Evolutionary conservation across 2,888 invertebrate genomes (phyloP).

Genomic region (Zeuzera pyrina): DNA sequence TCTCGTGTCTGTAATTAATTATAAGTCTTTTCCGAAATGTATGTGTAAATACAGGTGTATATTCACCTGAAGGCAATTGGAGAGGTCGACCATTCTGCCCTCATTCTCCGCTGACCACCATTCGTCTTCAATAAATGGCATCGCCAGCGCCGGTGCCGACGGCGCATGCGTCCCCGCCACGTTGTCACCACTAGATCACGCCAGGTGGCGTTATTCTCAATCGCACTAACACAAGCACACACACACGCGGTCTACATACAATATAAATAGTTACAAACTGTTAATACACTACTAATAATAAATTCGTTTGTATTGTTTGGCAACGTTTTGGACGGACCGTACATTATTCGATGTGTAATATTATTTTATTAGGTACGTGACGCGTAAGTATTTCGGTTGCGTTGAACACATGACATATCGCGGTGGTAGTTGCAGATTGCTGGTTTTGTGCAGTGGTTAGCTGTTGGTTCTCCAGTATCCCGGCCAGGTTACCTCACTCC

Average conservation of each 20-base stretch:
- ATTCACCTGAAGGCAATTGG: slow-evolving; percentile 87
- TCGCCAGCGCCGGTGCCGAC: slow-evolving; percentile 80
- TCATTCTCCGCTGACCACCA: slow-evolving; percentile 97
- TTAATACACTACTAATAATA: slow-evolving; percentile 57
- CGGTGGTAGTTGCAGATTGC: slow-evolving; percentile 19
- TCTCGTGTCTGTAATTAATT: too few relatives aligned
- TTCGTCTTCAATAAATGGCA: slow-evolving; percentile 98
- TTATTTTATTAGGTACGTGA: slow-evolving; percentile 31
- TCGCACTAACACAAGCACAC: slow-evolving; percentile 28
- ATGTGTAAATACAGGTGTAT: too few relatives aligned
- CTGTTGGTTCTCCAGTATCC: slow-evolving; percentile 16
- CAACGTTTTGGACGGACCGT: slow-evolving; percentile 66
- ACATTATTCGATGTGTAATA: slow-evolving; percentile 59
- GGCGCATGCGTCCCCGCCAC: slow-evolving; percentile 78
- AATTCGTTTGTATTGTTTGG: slow-evolving; percentile 67
- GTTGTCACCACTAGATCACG: slow-evolving; percentile 55
- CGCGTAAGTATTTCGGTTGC: slow-evolving; percentile 46
- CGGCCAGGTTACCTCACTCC: slow-evolving; percentile 67
- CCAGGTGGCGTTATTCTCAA: slow-evolving; percentile 46
- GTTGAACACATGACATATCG: slow-evolving; percentile 48
- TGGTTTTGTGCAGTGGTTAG: slow-evolving; percentile 13
- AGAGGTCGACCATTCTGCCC: slow-evolving; percentile 93
- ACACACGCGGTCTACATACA: slow-evolving; percentile 38
- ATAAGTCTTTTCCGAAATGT: too few relatives aligned
- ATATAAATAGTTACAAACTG: slow-evolving; percentile 34